Conservation (phyloP, 2,113 vertebrate genomes). For the Pan troglodytes region NHGRI_mPanTro3-v2.1_pri NC_072402.2:86930001-86930500, state of each 20-base stretch:
- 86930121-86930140: background rate
- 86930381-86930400: background rate
- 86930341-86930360: background rate
- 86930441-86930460: rapidly evolving
- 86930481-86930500: background rate
- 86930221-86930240: background rate
- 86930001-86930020: background rate
- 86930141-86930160: background rate
- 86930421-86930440: background rate
- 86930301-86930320: background rate
- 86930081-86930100: background rate
- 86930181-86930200: background rate
- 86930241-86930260: background rate
- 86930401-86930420: background rate
- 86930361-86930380: background rate
- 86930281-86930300: background rate
- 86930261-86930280: background rate
- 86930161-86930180: background rate
- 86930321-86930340: background rate
- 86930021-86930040: background rate
- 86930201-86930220: background rate
- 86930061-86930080: background rate
- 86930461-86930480: background rate
- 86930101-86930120: background rate
- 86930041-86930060: constrained; percentile 30